Conservation (phyloP, 2,113 vertebrate species). For the Eidolon helvum region DNA sequence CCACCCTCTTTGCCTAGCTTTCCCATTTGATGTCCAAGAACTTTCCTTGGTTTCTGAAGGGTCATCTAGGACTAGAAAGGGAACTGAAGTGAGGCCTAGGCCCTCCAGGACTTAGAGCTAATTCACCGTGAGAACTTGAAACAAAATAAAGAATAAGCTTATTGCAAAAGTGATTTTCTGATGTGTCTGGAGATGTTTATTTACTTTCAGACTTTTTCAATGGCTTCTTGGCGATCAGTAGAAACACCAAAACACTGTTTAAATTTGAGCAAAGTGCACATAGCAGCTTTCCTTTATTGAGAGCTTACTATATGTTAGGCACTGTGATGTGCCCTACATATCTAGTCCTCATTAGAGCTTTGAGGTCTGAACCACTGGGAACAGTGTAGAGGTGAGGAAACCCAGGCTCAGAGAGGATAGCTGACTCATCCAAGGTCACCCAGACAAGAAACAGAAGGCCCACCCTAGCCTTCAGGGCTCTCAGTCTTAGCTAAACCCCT, state of each 20-base stretch:
- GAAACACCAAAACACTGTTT: background rate
- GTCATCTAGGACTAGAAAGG: background rate
- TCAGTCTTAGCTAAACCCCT: background rate
- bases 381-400: background rate
- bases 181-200: background rate
- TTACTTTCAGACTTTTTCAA: background rate
- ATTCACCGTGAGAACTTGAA: background rate
- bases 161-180: background rate
- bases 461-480: background rate
- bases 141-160: background rate
- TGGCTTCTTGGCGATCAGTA: background rate
- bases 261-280: background rate
- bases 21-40: background rate
- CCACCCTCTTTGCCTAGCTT: background rate
- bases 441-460: background rate
- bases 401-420: background rate
- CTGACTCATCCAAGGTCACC: background rate
- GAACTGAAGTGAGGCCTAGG: background rate
- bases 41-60: background rate
- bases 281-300: background rate
- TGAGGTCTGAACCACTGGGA: background rate
- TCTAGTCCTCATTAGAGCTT: background rate
- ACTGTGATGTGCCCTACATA: rapidly evolving
- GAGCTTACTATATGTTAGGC: background rate
- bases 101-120: background rate